Conservation (phyloP, 1,140 invertebrate genomes). For the Heliconius melpomene region DNA sequence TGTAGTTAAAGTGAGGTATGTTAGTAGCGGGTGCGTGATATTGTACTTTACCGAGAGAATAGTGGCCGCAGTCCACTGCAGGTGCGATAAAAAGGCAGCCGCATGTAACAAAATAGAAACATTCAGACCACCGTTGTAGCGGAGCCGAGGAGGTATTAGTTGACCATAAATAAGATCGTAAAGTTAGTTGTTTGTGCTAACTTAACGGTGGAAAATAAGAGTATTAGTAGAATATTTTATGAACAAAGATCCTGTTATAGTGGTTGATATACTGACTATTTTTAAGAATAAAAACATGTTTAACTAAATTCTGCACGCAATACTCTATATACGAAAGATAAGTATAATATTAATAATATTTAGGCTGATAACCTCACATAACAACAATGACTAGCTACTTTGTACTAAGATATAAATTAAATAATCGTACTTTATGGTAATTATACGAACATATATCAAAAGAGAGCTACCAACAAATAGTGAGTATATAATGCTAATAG, state of each 20-base stretch:
- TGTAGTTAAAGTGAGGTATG: constrained; percentile 72
- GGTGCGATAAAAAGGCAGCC: constrained; percentile 80
- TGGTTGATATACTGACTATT: constrained; percentile 6
- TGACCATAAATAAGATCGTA: constrained; percentile 17
- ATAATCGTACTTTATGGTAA: constrained; percentile 38
- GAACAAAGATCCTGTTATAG: background rate
- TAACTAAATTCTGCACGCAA: background rate
- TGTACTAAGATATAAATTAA: constrained; percentile 61
- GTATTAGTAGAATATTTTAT: constrained; percentile 3
- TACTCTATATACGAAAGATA: constrained; percentile 23
- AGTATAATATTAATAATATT: constrained; percentile 18
- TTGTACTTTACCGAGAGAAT: constrained; percentile 85
- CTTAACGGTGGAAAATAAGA: background rate
- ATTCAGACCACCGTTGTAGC: constrained; percentile 58
- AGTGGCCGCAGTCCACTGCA: constrained; percentile 83
- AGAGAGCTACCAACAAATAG: constrained; percentile 44
- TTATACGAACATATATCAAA: constrained; percentile 26
- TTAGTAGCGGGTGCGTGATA: constrained; percentile 83
- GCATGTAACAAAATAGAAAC: constrained; percentile 82
- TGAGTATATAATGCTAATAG: constrained; percentile 46
- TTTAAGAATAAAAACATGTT: background rate
- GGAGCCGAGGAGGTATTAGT: constrained; percentile 30
- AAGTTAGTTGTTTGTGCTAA: constrained; percentile 6
- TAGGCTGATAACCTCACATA: constrained; percentile 36
- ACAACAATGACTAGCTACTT: constrained; percentile 75